Conservation (phyloP, 2,888 invertebrate species). For the Parapristionchus giblindavisi region DNA sequence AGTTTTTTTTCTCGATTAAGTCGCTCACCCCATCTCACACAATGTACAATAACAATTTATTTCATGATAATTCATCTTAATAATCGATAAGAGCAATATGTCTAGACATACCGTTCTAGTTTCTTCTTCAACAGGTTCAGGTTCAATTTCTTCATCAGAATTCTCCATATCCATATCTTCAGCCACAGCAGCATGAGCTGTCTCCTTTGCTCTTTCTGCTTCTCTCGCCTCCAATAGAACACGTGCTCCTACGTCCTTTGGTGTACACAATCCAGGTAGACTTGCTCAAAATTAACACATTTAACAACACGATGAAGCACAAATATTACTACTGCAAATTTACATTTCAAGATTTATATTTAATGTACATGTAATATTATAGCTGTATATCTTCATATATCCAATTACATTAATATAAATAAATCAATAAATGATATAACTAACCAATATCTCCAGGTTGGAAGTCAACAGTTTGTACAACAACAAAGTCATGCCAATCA, state of each 20-base stretch:
- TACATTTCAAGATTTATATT: background rate
- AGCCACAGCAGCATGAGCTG: constrained; percentile 49
- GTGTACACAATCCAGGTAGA: constrained; percentile 74
- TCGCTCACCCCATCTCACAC: background rate
- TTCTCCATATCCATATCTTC: constrained; percentile 68
- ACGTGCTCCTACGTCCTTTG: constrained; percentile 74
- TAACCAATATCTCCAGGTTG: constrained; percentile 89
- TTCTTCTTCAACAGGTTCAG: constrained; percentile 53
- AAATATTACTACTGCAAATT: background rate
- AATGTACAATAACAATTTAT: background rate
- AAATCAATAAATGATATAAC: background rate
- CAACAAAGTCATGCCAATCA: constrained; percentile 99
- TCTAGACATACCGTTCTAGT: background rate
- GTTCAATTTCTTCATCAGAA: constrained; percentile 58
- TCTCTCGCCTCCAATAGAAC: constrained; percentile 72
- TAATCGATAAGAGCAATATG: constrained; percentile 73
- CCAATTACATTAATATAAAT: background rate
- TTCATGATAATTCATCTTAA: constrained; percentile 76
- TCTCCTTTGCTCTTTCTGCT: constrained; percentile 52
- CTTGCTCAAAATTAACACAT: constrained; percentile 60
- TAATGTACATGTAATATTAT: background rate
- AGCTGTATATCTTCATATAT: background rate
- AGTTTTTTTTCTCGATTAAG: background rate
- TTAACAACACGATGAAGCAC: constrained; percentile 12
- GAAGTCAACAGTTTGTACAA: constrained; percentile 99